These are phyloP conservation scores for Dichetophora obliterata DNA, from an alignment of 2,888 invertebrate genomes.

Conservation along the genomic window DNA sequence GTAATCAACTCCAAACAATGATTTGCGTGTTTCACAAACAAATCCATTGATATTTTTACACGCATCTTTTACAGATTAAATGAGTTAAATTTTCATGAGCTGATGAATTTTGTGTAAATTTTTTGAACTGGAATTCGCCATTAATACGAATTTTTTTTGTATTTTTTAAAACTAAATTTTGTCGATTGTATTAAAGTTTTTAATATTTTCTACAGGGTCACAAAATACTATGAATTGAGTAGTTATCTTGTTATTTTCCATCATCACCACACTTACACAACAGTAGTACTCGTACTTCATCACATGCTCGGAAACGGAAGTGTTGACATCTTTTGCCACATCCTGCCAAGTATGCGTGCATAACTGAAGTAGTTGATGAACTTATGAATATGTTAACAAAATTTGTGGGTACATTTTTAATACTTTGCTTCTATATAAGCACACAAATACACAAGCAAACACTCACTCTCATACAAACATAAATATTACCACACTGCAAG, in stretches of 20 bases:
- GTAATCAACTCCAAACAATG: too few species aligned
- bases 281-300: background rate
- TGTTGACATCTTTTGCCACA: background rate
- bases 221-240: background rate
- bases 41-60: constrained; percentile 67
- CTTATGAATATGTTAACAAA: background rate
- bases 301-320: background rate
- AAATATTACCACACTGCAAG: background rate
- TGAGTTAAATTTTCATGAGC: too few species aligned
- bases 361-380: background rate
- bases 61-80: too few species aligned
- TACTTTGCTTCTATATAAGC: too few species aligned
- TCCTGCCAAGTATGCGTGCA: background rate
- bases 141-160: background rate
- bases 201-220: background rate
- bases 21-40: constrained; percentile 72
- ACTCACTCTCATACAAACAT: background rate
- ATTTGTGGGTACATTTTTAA: too few species aligned
- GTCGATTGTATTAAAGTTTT: background rate
- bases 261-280: background rate
- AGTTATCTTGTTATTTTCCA: background rate
- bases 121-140: too few species aligned
- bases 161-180: background rate
- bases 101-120: too few species aligned
- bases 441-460: too few species aligned